Evolutionary conservation across 2,113 vertebrate genomes (phyloP).

Genomic region (Illadopsis cleaveri): DNA sequence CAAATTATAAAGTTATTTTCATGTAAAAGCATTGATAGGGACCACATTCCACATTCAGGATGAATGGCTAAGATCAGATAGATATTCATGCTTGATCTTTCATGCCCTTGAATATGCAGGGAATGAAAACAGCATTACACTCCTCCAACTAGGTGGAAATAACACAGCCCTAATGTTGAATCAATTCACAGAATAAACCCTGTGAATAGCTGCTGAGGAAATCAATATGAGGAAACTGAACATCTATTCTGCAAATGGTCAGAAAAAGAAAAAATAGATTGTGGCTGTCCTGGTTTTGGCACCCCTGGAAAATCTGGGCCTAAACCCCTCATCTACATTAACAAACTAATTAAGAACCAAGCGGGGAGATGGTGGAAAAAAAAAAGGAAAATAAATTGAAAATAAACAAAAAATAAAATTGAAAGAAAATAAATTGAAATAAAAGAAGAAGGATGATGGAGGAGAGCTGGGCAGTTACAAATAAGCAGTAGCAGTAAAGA

Average conservation of each 20-base stretch:
- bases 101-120: constrained; percentile 2
- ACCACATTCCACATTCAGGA: neutral
- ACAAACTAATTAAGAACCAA: neutral
- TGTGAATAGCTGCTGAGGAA: neutral
- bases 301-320: neutral
- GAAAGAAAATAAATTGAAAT: neutral
- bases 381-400: neutral
- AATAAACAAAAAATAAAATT: neutral
- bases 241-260: neutral
- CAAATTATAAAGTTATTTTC: neutral
- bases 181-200: constrained; percentile 27
- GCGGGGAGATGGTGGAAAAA: neutral
- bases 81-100: neutral
- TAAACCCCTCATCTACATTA: neutral
- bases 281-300: neutral
- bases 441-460: neutral
- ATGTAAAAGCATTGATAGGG: neutral
- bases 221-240: constrained; percentile 18
- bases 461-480: neutral
- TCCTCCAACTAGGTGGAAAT: neutral
- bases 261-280: neutral
- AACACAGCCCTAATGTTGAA: neutral
- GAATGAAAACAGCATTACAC: neutral
- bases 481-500: neutral
- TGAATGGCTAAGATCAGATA: neutral